Conservation (phyloP, 2,888 invertebrate species). For the Neoascia interrupta region DNA sequence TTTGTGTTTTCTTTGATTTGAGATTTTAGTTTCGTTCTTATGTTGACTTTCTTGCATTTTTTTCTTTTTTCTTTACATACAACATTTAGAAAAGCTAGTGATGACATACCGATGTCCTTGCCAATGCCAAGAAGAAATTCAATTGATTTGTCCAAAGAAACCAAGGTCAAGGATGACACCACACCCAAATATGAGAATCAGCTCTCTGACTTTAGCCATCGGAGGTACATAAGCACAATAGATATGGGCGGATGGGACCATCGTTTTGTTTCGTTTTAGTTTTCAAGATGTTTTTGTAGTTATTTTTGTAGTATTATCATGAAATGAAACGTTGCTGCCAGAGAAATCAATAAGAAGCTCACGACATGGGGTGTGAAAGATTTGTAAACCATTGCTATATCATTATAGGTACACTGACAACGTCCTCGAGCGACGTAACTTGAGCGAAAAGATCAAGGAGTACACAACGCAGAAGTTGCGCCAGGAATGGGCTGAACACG, state of each 20-base stretch:
- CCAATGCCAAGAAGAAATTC: slow-evolving; percentile 83
- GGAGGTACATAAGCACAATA: slow-evolving; percentile 76
- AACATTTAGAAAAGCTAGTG: slow-evolving; percentile 77
- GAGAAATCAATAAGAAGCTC: neutral
- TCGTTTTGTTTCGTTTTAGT: slow-evolving; percentile 45
- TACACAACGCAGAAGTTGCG: slow-evolving; percentile 79
- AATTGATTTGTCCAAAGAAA: slow-evolving; percentile 82
- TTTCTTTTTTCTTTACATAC: slow-evolving; percentile 60
- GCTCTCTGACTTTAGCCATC: slow-evolving; percentile 82
- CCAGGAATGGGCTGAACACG: slow-evolving; percentile 80
- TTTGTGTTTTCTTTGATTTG: slow-evolving; percentile 35
- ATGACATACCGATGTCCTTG: slow-evolving; percentile 81
- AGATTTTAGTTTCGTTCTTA: slow-evolving; percentile 49
- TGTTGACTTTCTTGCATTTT: slow-evolving; percentile 50
- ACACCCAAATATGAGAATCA: slow-evolving; percentile 83
- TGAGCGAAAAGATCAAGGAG: slow-evolving; percentile 76
- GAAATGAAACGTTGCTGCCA: slow-evolving; percentile 45
- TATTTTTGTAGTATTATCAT: slow-evolving; percentile 24
- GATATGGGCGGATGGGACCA: no score
- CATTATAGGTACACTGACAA: slow-evolving; percentile 82
- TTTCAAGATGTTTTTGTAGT: slow-evolving; percentile 20
- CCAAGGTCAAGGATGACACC: slow-evolving; percentile 78
- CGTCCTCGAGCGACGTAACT: slow-evolving; percentile 76
- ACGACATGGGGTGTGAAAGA: no score
- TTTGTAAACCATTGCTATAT: slow-evolving; percentile 2